Base-by-base conservation (phyloP, 1,140 invertebrate genomes). In the Heliconius hewitsoni region DNA sequence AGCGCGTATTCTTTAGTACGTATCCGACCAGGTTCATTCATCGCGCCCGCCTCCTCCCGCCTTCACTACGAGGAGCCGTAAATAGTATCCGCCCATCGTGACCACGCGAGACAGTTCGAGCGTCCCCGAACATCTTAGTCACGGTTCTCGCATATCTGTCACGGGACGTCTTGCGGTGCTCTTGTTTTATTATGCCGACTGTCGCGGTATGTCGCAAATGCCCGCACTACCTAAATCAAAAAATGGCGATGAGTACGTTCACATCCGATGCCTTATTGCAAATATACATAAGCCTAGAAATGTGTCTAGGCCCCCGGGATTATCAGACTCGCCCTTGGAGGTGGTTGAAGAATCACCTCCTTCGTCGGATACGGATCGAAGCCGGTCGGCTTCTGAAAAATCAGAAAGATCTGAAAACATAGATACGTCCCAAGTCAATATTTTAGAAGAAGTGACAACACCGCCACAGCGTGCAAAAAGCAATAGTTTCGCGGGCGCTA, bases 281-380 rank as follows among this genome's bases (percentile, higher is more conserved):
- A 94, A 93, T 80, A 90, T 95, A 83, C 94, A 95, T 79, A 89
- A 87, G 80, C 92, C 93, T 27, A 91, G 89, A 81, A 95, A 95
- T 91, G 94, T 95, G 80, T 89, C 89, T 74, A 88, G 94, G 75
- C 94, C 94, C 19, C 94, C 93, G 9, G 82, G 77, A 13, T 75
- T 75, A 19, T 73, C 85, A 73, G 87, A 87, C 11, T 78, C 84
- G 2, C 77, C 84, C 52, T 82, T 91, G 83, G 89, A 89, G 73
- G 86, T 88, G 78, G 87, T 93, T 39, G 81, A 76, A 55, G 91
- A 93, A 82, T 93, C 91, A 34, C 87, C 89, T 42, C 81, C 86
- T 27, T 89, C 91, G 27, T 92, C 91, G 37, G 89, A 91, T 57
- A 89, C 89, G 23, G 91, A 92, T 52, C 84, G 81, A 23, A 91